Percentiles rank a stretch among this genome's conserved stretches.
Conservation (phyloP, 2,113 vertebrate genomes). For the Diphyllodes magnificus region DNA sequence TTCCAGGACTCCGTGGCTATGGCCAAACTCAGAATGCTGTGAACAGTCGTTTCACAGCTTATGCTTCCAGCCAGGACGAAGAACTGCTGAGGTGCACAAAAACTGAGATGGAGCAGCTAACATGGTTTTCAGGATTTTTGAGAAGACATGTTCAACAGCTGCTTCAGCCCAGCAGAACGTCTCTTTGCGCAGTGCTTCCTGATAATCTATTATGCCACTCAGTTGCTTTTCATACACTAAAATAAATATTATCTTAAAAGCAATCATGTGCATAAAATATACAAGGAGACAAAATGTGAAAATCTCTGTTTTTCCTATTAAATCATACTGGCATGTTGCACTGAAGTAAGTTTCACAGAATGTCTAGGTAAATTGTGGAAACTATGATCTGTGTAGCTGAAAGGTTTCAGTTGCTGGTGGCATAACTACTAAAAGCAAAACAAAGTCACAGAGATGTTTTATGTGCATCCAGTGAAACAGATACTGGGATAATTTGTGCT, state of each 20-base stretch:
- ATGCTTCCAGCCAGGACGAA: neutral
- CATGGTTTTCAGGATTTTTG: neutral
- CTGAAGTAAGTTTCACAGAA: neutral
- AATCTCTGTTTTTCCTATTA: neutral
- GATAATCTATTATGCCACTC: neutral
- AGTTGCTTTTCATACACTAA: neutral
- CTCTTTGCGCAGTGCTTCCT: neutral
- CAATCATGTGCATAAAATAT: neutral
- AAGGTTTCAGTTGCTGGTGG: neutral
- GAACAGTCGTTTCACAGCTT: neutral
- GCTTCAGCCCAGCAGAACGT: neutral
- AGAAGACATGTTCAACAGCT: neutral
- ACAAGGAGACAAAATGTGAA: neutral
- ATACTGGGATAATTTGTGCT: neutral
- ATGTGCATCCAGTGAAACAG: neutral
- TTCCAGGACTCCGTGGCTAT: neutral
- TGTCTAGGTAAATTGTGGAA: neutral
- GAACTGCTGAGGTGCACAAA: constrained; percentile 26
- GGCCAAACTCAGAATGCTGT: neutral
- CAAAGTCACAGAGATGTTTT: neutral
- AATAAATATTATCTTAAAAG: neutral
- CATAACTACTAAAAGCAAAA: neutral
- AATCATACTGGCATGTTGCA: neutral
- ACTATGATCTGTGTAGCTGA: neutral
- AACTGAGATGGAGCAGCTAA: constrained; percentile 10